Percentiles rank a stretch among this genome's conserved stretches.
Conservation (phyloP, 2,113 vertebrate genomes). For the Burhinus bistriatus region DNA sequence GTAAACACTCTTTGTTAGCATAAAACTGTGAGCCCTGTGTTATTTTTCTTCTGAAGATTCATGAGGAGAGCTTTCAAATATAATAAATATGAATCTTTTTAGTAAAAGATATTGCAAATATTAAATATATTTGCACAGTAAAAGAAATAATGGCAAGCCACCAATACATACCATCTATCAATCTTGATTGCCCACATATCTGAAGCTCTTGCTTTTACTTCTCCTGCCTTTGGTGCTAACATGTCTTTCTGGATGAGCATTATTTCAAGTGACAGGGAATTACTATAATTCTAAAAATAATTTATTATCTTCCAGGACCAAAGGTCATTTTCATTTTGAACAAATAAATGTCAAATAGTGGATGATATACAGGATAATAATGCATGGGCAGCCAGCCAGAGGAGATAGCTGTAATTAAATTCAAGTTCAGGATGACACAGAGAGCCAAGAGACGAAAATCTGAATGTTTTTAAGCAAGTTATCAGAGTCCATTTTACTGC, state of each 20-base stretch:
- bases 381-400: background rate
- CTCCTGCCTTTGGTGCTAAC: background rate
- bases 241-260: background rate
- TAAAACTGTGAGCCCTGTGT: background rate
- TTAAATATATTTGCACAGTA: background rate
- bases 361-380: conserved; percentile 31
- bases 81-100: background rate
- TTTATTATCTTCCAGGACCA: conserved; percentile 18
- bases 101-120: background rate
- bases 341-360: conserved; percentile 44
- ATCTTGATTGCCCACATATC: background rate
- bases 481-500: background rate
- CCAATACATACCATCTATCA: background rate
- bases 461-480: background rate
- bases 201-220: background rate
- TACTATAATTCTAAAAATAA: conserved; percentile 29
- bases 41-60: background rate
- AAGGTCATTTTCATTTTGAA: conserved; percentile 52
- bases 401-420: conserved; percentile 38
- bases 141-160: background rate
- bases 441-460: background rate
- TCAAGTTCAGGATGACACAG: conserved; percentile 11
- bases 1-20: background rate
- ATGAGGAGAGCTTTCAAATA: background rate
- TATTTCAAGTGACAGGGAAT: conserved; percentile 4